Evolutionary conservation across 2,888 invertebrate genomes (phyloP).

Genomic region (Latheticus oryzae): DNA sequence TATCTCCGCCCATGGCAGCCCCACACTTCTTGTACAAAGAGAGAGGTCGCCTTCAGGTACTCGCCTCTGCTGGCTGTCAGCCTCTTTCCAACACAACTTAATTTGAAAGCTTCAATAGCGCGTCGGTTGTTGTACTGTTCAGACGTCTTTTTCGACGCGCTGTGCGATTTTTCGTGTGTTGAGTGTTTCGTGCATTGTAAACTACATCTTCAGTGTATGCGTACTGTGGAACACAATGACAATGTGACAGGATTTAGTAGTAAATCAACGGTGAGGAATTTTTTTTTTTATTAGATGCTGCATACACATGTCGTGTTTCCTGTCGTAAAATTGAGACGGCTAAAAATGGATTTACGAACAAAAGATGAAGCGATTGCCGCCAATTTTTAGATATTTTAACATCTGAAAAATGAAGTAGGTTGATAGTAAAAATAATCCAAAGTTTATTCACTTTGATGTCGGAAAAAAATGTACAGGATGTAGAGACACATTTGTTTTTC

Average conservation of each 20-base stretch:
- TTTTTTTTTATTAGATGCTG: slow-evolving; percentile 38
- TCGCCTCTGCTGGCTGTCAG: slow-evolving; percentile 56
- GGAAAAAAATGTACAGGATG: too few relatives aligned
- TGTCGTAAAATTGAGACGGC: slow-evolving; percentile 44
- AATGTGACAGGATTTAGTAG: slow-evolving; percentile 34
- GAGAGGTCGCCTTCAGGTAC: slow-evolving; percentile 50
- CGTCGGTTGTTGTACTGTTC: slow-evolving; percentile 51
- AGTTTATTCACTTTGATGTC: too few relatives aligned
- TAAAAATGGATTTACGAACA: slow-evolving; percentile 32
- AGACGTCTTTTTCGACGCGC: slow-evolving; percentile 44
- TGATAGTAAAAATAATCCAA: too few relatives aligned
- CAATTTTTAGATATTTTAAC: too few relatives aligned
- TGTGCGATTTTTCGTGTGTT: slow-evolving; percentile 18
- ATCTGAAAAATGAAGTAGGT: too few relatives aligned
- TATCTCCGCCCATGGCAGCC: slow-evolving; percentile 21
- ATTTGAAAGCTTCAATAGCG: slow-evolving; percentile 58
- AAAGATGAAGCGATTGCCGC: too few relatives aligned
- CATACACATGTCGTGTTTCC: slow-evolving; percentile 48
- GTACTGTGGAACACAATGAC: slow-evolving; percentile 24
- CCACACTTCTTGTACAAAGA: slow-evolving; percentile 37
- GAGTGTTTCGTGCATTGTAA: slow-evolving; percentile 11
- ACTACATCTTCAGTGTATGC: slow-evolving; percentile 4
- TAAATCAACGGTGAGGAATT: slow-evolving; percentile 36
- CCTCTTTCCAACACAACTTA: slow-evolving; percentile 64
- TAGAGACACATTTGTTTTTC: too few relatives aligned